phyloP scores from a whole-genome alignment of 2,888 invertebrate genomes.

The Drosophila longiperda region DNA sequence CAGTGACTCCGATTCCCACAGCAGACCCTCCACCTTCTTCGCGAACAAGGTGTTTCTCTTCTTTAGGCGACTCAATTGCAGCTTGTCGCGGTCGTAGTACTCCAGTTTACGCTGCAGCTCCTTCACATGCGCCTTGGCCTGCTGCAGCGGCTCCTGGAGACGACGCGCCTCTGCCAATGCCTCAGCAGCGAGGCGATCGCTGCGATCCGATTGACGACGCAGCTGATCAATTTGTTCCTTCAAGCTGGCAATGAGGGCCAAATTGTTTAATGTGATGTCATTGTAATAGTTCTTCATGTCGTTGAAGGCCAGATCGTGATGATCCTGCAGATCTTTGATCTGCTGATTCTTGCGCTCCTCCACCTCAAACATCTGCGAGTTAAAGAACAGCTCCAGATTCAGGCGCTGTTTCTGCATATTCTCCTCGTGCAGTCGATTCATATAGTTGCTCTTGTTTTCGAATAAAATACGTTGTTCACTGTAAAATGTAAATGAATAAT shows the following conservation, averaged over 20 bases:
- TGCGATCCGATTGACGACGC: slow-evolving; percentile 92
- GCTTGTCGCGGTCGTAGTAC: slow-evolving; percentile 94
- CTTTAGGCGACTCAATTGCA: slow-evolving; percentile 87
- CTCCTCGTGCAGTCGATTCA: slow-evolving; percentile 86
- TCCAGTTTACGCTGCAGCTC: slow-evolving; percentile 91
- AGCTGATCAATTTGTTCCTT: slow-evolving; percentile 93
- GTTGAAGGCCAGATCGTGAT: slow-evolving; percentile 93
- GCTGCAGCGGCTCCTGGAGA: slow-evolving; percentile 90
- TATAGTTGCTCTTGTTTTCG: slow-evolving; percentile 88
- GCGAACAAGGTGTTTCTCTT: slow-evolving; percentile 80
- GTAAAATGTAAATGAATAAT: slow-evolving; percentile 8
- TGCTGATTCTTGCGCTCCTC: slow-evolving; percentile 96
- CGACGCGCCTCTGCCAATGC: slow-evolving; percentile 89
- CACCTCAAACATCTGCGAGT: slow-evolving; percentile 94
- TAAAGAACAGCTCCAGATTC: slow-evolving; percentile 90
- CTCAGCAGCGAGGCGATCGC: slow-evolving; percentile 87
- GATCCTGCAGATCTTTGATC: slow-evolving; percentile 90
- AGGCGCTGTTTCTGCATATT: slow-evolving; percentile 90
- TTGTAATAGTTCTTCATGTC: slow-evolving; percentile 98
- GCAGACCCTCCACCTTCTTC: slow-evolving; percentile 87
- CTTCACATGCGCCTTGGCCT: slow-evolving; percentile 89
- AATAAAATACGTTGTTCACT: slow-evolving; percentile 88
- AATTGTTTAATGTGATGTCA: slow-evolving; percentile 96
- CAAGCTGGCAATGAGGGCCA: slow-evolving; percentile 94
- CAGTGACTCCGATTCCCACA: slow-evolving; percentile 89